Percentiles rank a stretch among this genome's conserved stretches.
Conservation (phyloP, 2,797 vertebrate genomes). For the Catharus ustulatus region DNA sequence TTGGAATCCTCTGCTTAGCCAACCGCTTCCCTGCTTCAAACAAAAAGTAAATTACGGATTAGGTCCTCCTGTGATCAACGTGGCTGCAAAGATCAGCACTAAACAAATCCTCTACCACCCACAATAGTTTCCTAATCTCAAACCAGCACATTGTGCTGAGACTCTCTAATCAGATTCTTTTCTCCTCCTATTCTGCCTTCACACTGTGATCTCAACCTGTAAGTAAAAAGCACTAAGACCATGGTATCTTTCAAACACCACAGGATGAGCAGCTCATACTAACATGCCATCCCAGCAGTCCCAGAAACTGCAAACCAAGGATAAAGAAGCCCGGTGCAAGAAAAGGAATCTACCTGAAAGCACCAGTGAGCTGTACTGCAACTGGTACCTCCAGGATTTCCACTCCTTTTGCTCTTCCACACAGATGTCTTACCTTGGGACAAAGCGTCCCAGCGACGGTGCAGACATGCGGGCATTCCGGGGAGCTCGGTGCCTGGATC, state of each 20-base stretch:
- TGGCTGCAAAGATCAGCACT: background rate
- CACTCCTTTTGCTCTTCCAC: background rate
- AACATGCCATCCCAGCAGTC: background rate
- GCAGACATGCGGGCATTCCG: slow-evolving; percentile 97
- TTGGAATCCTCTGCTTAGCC: background rate
- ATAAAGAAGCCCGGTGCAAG: background rate
- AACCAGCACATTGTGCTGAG: background rate
- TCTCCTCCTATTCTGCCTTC: background rate
- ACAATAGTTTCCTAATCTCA: background rate
- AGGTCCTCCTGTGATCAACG: background rate
- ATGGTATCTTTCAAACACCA: background rate
- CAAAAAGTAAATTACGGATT: background rate
- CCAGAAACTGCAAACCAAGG: background rate
- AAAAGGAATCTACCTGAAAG: slow-evolving; percentile 6
- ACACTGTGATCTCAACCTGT: background rate
- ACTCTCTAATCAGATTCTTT: background rate
- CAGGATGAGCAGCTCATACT: background rate
- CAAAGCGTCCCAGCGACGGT: slow-evolving; percentile 93
- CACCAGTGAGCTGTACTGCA: background rate
- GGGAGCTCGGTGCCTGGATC: slow-evolving; percentile 92
- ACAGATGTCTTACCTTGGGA: slow-evolving; percentile 85
- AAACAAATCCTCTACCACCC: background rate
- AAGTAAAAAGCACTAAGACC: background rate
- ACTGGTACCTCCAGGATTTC: background rate
- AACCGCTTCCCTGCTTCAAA: background rate